Evolutionary conservation across 2,888 invertebrate genomes (phyloP), one percentile per base, ranked within the genome.

Genomic region (Ligdia adustata): DNA sequence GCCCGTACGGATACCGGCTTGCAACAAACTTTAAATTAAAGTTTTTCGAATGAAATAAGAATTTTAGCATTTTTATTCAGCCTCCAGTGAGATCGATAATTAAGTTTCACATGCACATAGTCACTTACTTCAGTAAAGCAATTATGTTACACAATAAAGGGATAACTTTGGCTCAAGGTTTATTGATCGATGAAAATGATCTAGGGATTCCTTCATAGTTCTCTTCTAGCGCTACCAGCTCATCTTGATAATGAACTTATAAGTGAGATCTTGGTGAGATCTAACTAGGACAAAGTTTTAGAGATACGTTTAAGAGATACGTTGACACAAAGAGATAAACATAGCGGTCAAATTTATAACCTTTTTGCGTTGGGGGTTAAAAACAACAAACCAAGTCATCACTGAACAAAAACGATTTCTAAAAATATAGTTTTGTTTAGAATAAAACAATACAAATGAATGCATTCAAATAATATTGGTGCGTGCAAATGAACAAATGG

Each of bases 1-100:
- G 72, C 82, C 75, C 79, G 81, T 79, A 82, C 79, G 79, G 77
- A 79, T 75, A 70, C 73, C 60, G 68, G 62, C 64, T 70, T 69
- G 83, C 73, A 82, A 86, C 84, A 83, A 88, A 89, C 77, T 88
- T 89, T 82, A 79, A 86, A 82, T 87, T 86, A 85, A 87, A 89
- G 70, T 82, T 83, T 82, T 79, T 70, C 62, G 69, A 75, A 71
- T 68, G 66, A 79, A 82, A 80, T 79, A 80, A 77, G 75, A 73
- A 76, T 76, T 75, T 76, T 59, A 60, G 61, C 66, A 71, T 75
- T 77, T 65, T 51, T 61, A 65, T 67, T 60, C 52, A 48, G 51
- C 63, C 64, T 28, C 50, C n/a, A 41, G 48, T 55, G 22, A 56
- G 63, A 52, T 57, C 66, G 55, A 72, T 73, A 74, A 75, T 76